Percentiles rank a stretch among this genome's conserved stretches.
These are phyloP conservation scores for Temnothorax longispinosus DNA, from an alignment of 1,140 invertebrate genomes.

Conservation along the genomic window DNA sequence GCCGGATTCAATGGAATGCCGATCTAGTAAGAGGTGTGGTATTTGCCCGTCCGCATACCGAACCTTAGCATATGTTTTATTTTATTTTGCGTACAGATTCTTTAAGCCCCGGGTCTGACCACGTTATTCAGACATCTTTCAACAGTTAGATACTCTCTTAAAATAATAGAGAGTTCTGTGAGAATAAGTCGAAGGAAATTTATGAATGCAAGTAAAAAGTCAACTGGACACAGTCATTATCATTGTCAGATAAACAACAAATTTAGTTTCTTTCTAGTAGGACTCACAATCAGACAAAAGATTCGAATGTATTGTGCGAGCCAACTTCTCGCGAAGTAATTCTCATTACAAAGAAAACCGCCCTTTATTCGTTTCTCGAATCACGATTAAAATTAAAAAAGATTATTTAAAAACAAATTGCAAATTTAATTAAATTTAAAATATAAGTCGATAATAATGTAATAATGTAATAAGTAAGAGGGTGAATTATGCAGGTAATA, in stretches of 20 bases:
- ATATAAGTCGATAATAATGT: neutral
- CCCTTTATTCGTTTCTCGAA: neutral
- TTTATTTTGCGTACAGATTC: constrained; percentile 60
- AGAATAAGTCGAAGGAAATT: neutral
- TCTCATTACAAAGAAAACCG: neutral
- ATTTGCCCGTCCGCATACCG: constrained; percentile 74
- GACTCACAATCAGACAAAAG: neutral
- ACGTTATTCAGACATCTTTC: constrained; percentile 40
- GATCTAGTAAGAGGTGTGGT: constrained; percentile 78
- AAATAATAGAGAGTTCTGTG: neutral
- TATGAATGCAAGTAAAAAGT: neutral
- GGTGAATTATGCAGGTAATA: neutral
- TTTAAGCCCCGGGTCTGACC: neutral
- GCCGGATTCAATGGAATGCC: constrained; percentile 74
- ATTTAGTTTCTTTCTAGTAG: neutral
- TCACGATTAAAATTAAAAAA: neutral
- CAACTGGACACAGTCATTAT: neutral
- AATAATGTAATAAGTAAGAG: neutral
- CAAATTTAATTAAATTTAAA: neutral
- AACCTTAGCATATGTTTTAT: constrained; percentile 63
- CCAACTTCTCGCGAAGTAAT: neutral
- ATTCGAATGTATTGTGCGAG: neutral
- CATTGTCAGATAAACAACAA: neutral
- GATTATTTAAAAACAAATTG: neutral
- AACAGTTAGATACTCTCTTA: neutral